Base-by-base conservation (phyloP, 2,888 invertebrate genomes). In the Acanthococcus lagerstroemiae region DNA sequence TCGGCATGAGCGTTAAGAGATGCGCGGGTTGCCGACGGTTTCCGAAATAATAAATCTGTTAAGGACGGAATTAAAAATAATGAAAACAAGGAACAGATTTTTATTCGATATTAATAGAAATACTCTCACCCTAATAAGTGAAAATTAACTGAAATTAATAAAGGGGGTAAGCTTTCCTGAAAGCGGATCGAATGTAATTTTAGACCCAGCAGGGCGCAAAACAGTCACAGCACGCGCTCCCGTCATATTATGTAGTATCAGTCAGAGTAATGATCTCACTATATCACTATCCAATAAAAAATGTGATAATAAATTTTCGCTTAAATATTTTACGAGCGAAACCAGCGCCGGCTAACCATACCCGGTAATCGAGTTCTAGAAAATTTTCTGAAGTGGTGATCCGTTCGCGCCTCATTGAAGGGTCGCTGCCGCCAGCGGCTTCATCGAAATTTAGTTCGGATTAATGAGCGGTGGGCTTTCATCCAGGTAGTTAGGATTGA, bases 201-300 rank as follows among this genome's bases (percentile, higher is more conserved):
- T 61, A 37, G 37, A 61, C 61, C 26, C 61, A 61, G 61, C 61
- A 30, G 61, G 61, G 52, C 61, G 50, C 52, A 61, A 61, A 52
- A 61, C 52, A 52, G 21, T 61, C 61, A 61, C 61, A 61, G 61
- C 61, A 61, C 61, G 61, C 52, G 61, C 61, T 52, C 61, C 52
- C 37, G 61, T 61, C 61, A 61, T 50, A 61, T 61, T 61, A 61
- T 37, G 61, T 61, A 37, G 61, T 61, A 61, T 61, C 61, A 50
- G 50, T 61, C 61, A 61, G 61, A 52, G 52, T 61, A 61, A 61
- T 61, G 61, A 61, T 61, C 37, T 27, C 52, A 61, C 52, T 61
- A 61, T 61, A 61, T 61, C 61, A 61, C 50, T 54, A 61, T 50
- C 61, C 52, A 61, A 61, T 61, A 61, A 61, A 61, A 61, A 61